A percentile compares a stretch with the other conserved stretches of the same genome.
These are phyloP conservation scores for Malacosoma neustria DNA, from an alignment of 2,888 invertebrate species.

Conservation along the genomic window DNA sequence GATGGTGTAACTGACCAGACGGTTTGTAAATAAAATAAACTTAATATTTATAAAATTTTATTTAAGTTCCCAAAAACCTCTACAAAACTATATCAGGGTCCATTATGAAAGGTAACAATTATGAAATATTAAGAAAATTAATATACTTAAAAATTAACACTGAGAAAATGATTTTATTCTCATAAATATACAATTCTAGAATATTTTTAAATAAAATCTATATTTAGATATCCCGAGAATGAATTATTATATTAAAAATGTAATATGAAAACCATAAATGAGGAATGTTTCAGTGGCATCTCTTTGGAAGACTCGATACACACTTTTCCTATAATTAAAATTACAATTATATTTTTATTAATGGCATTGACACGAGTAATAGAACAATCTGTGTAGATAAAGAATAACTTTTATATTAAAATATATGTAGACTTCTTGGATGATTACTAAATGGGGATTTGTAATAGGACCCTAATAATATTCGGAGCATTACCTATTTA, in stretches of 20 bases:
- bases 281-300: slow-evolving; percentile 17
- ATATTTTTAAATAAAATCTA: no score
- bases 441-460: no score
- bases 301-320: slow-evolving; percentile 32
- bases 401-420: no score
- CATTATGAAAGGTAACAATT: slow-evolving; percentile 50
- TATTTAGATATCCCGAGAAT: neutral
- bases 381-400: no score
- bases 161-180: slow-evolving; percentile 10
- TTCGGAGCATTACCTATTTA: slow-evolving; percentile 15
- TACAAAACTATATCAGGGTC: slow-evolving; percentile 70
- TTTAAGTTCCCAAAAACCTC: slow-evolving; percentile 67
- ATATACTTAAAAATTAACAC: slow-evolving; percentile 29
- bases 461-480: slow-evolving; percentile 26
- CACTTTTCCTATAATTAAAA: no score
- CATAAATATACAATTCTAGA: neutral
- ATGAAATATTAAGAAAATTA: slow-evolving; percentile 32
- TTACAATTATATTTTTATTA: no score
- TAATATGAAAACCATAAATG: slow-evolving; percentile 5
- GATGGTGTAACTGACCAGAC: no score
- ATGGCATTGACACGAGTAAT: no score
- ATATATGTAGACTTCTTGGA: no score
- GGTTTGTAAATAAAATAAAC: no score
- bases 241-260: neutral
- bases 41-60: slow-evolving; percentile 46